Conservation (phyloP, 2,888 invertebrate species). For the Papilio demoleus region DNA sequence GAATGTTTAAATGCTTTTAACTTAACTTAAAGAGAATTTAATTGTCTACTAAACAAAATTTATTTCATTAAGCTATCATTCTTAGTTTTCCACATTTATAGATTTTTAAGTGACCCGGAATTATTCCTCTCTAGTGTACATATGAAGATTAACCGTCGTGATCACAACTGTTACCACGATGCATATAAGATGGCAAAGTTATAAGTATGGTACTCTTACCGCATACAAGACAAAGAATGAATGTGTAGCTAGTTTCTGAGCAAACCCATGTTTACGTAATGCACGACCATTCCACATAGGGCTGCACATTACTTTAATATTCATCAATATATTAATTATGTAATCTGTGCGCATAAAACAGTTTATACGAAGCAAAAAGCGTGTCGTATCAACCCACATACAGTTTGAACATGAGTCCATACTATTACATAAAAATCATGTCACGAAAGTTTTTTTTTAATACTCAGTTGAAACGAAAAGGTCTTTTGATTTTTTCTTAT, state of each 20-base stretch:
- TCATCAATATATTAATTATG: conserved; percentile 29
- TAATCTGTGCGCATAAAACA: conserved; percentile 22
- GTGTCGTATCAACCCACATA: conserved; percentile 21
- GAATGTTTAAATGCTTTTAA: no score
- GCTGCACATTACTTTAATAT: conserved; percentile 49
- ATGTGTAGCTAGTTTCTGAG: conserved; percentile 77
- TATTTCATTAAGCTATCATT: no score
- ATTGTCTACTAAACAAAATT: no score
- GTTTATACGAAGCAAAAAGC: conserved; percentile 11
- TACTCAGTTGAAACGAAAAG: neutral
- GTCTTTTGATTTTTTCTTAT: neutral
- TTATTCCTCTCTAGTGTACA: no score
- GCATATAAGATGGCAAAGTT: no score
- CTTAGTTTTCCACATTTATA: no score
- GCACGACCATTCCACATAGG: conserved; percentile 57
- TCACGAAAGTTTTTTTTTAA: neutral
- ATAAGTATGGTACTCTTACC: no score
- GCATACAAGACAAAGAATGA: conserved; percentile 69
- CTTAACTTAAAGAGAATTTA: no score
- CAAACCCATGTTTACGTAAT: conserved; percentile 72
- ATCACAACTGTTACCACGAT: no score
- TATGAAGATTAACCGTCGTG: no score
- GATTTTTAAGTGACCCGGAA: no score
- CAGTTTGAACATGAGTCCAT: conserved; percentile 10
- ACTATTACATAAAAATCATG: conserved; percentile 26